Base-by-base conservation (phyloP, 2,797 vertebrate species). In the Hyperoplus lanceolatus region DNA sequence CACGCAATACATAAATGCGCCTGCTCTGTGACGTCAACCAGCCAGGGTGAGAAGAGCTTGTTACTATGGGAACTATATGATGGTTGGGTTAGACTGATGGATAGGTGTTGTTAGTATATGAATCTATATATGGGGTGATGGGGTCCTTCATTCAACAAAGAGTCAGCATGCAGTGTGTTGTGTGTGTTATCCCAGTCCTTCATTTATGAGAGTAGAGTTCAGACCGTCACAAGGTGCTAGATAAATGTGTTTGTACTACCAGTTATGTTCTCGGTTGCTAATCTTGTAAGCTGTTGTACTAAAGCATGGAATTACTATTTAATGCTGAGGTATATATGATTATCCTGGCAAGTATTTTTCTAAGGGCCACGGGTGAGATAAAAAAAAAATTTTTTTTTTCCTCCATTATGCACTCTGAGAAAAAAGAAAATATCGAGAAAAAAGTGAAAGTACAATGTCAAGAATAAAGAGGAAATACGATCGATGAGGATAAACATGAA, bases 61-160 rank as follows among this genome's bases (percentile, higher is more conserved):
- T 91, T 89, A 69, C 89, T 75, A 89, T 91, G 75, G 89, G 65
- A 86, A 91, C 90, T 69, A 53, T 57, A 46, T 21, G 71, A 42
- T 51, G 66, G 54, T 68, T 63, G 61, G 21, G 56, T 63, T 65
- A 62, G 50, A 74, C 41, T 75, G 87, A 87, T 77, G 79, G 86
- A 86, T 86, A 8, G 82, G 60, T 65, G 46, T 51, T 43, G 75
- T 77, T 72, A 36, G 65, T 48, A 14, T 66, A 77, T 82, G 50
- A 21, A 46, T 76, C 67, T 81, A 29, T 29, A 3, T 29, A 29
- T 29, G 29, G 29, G 3, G 29, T 41, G 16, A n/a, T 15, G 36
- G 59, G 58, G 59, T 75, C 62, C 8, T 59, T 46, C 2, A 13
- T 66, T 53, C 64, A 54, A 15, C 57, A 50, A 63, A 61, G 54